Conservation (phyloP, 2,888 invertebrate genomes). For the Rhagophthalmus giganteus region DNA sequence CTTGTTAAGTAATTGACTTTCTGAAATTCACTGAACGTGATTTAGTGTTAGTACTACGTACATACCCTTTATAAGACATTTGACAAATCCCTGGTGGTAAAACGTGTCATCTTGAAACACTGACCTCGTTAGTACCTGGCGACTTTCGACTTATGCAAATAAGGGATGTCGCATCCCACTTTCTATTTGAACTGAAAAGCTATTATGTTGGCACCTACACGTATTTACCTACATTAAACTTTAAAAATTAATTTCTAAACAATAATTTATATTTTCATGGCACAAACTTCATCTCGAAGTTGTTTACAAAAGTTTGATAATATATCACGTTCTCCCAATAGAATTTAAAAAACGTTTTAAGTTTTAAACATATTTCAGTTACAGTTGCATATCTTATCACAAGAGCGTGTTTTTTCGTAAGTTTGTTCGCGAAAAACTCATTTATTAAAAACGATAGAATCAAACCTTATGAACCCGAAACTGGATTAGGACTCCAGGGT, state of each 20-base stretch:
- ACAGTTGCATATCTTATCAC: too few species aligned
- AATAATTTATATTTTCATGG: too few species aligned
- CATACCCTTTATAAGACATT: slow-evolving; percentile 27
- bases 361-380: too few species aligned
- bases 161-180: slow-evolving; percentile 14
- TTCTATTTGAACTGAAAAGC: slow-evolving; percentile 4
- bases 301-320: too few species aligned
- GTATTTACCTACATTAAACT: background rate
- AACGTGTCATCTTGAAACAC: slow-evolving; percentile 33
- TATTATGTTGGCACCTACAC: background rate
- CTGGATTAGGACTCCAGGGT: too few species aligned
- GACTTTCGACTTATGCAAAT: slow-evolving; percentile 32
- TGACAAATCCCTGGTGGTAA: slow-evolving; percentile 34
- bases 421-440: too few species aligned
- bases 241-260: background rate
- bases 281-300: too few species aligned
- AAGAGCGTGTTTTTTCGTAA: too few species aligned
- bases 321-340: too few species aligned
- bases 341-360: too few species aligned
- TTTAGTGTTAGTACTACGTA: slow-evolving; percentile 20
- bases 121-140: slow-evolving; percentile 35
- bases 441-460: too few species aligned
- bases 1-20: background rate
- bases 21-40: slow-evolving; percentile 15
- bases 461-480: too few species aligned